Evolutionary conservation across 2,797 vertebrate genomes (phyloP).

Genomic region (Lepus oiostolus): DNA sequence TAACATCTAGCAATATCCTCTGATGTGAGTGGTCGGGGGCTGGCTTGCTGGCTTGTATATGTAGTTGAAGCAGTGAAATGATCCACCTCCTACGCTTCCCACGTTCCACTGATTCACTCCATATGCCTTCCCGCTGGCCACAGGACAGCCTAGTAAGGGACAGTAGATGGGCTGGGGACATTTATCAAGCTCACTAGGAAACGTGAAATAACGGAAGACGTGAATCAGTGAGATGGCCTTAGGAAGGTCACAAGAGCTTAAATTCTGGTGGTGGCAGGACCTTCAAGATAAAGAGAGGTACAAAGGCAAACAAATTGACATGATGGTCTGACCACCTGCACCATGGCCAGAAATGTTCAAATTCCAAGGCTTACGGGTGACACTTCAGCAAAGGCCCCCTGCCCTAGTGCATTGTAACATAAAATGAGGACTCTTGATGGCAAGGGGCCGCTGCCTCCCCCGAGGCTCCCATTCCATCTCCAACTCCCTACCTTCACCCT

Average conservation of each 20-base stretch:
- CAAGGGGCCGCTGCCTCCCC: not conserved
- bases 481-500: not conserved
- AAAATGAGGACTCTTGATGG: too few species aligned
- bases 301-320: not conserved
- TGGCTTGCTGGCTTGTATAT: not conserved
- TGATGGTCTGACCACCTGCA: not conserved
- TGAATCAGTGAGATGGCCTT: not conserved
- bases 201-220: not conserved
- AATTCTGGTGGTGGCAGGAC: not conserved
- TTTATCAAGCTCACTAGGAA: not conserved
- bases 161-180: not conserved
- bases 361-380: not conserved
- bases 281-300: not conserved
- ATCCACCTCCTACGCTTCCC: not conserved
- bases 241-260: not conserved
- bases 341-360: not conserved
- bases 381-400: not conserved
- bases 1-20: not conserved
- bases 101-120: not conserved
- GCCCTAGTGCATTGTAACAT: not conserved
- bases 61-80: not conserved
- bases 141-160: not conserved
- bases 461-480: not conserved
- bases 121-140: not conserved
- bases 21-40: not conserved